Base-by-base conservation (phyloP, 2,888 invertebrate species). In the Luffia ferchaultella region DNA sequence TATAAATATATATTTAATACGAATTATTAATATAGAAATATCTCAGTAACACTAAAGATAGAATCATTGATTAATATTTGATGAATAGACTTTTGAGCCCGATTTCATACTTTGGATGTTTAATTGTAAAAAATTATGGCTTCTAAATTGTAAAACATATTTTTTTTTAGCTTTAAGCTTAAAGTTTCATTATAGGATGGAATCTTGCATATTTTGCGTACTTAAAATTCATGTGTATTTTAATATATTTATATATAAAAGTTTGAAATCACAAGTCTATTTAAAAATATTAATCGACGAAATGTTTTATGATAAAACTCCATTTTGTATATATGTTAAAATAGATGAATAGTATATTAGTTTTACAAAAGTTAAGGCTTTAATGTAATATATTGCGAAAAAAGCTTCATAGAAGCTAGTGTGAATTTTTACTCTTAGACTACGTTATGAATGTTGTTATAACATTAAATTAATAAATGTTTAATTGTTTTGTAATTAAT, bases 51-150 rank as follows among this genome's bases (percentile, higher is more conserved):
- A 30, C 12, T 30, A 30, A 7, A 30, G 30, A 30, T 7, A 12
- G 12, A 50, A 48, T 54, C 53, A 50, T 49, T 56, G 61, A 66
- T 70, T 67, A 54, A 62, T 63, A 68, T 69, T 66, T 68, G 62
- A 63, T 62, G 59, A 59, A 61, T 57, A 63, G 62, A 72, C 69
- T 63, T 56, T 61, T 71, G 78, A 78, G 78, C 78, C 78, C 78
- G 60, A 61, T 76, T 76, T 77, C 73, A 73, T 73, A 72, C 67
- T 64, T 64, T 53, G 53, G 18, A 43, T n/a, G n/a, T n/a, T n/a
- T n/a, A n/a, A n/a, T n/a, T n/a, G n/a, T n/a, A n/a, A n/a, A n/a
- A n/a, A n/a, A n/a, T n/a, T n/a, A n/a, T n/a, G n/a, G n/a, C n/a
- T n/a, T n/a, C n/a, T n/a, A n/a, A n/a, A n/a, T n/a, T n/a, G n/a